Conservation (phyloP, 2,797 vertebrate genomes). For the Anguilla obscura region DNA sequence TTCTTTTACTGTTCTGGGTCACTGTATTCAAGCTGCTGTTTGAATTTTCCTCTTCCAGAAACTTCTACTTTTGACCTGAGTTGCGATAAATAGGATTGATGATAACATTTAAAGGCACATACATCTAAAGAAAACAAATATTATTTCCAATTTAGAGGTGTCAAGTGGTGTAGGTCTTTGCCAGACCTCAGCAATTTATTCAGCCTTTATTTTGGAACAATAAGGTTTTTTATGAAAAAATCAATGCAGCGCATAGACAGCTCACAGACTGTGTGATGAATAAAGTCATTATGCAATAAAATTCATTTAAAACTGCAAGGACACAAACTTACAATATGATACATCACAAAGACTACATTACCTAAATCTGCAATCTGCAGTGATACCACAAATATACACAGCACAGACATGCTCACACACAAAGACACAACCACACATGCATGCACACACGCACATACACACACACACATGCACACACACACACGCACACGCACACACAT, state of each 20-base stretch:
- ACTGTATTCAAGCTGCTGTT: background rate
- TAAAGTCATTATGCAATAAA: constrained; percentile 19
- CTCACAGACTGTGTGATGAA: constrained; percentile 22
- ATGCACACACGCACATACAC: background rate
- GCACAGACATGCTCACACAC: background rate
- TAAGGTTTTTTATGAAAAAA: constrained; percentile 29
- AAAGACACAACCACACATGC: background rate
- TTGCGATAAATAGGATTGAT: constrained; percentile 26
- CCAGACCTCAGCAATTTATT: constrained; percentile 19
- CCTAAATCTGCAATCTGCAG: background rate
- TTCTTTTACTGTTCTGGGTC: background rate
- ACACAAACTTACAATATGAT: background rate
- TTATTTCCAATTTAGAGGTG: constrained; percentile 24
- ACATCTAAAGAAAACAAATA: constrained; percentile 8
- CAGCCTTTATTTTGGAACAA: constrained; percentile 28
- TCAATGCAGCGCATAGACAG: constrained; percentile 21
- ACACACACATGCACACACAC: too few relatives aligned
- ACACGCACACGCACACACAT: background rate
- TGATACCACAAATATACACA: background rate
- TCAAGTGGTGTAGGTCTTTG: constrained; percentile 6
- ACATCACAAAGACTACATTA: background rate
- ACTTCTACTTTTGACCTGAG: background rate
- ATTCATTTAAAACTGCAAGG: constrained; percentile 12
- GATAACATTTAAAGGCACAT: constrained; percentile 19
- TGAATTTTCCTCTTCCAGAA: background rate